Evolutionary conservation across 2,113 vertebrate species (phyloP).

Genomic region (Megaceryle torquata): DNA sequence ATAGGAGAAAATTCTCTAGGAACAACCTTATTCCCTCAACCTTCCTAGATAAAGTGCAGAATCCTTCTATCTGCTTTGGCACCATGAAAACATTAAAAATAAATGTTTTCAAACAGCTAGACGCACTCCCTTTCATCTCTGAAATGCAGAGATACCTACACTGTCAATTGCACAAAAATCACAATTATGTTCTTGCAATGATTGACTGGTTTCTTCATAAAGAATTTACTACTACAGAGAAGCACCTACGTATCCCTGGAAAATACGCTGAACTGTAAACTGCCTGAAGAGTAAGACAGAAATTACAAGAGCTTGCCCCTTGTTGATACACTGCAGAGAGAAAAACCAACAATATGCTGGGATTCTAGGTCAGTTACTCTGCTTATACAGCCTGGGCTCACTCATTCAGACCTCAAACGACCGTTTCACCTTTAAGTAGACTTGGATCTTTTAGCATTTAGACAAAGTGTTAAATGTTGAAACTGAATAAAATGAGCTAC

Average conservation of each 20-base stretch:
- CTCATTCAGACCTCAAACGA: neutral
- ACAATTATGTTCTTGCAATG: neutral
- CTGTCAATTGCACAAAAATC: conserved; percentile 7
- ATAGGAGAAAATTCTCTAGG: neutral
- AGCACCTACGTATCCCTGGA: neutral
- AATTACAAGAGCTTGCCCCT: neutral
- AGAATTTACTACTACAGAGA: conserved; percentile 3
- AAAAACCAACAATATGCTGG: neutral
- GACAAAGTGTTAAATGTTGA: conserved; percentile 25
- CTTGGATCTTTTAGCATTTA: neutral
- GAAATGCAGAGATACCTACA: neutral
- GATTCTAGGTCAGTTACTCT: neutral
- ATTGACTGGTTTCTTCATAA: conserved; percentile 26
- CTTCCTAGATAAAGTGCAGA: neutral
- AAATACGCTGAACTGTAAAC: neutral
- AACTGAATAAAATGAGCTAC: neutral
- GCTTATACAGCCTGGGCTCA: neutral
- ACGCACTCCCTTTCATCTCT: neutral
- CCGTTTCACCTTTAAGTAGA: neutral
- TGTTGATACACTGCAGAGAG: neutral
- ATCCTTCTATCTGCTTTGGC: neutral
- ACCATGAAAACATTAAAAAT: conserved; percentile 30
- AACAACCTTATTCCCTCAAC: neutral
- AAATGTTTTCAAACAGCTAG: conserved; percentile 1
- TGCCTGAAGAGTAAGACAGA: neutral